Evolutionary conservation across 2,888 invertebrate genomes (phyloP), one percentile per base, ranked within the genome.

Genomic region (Epistrophella euchroma): DNA sequence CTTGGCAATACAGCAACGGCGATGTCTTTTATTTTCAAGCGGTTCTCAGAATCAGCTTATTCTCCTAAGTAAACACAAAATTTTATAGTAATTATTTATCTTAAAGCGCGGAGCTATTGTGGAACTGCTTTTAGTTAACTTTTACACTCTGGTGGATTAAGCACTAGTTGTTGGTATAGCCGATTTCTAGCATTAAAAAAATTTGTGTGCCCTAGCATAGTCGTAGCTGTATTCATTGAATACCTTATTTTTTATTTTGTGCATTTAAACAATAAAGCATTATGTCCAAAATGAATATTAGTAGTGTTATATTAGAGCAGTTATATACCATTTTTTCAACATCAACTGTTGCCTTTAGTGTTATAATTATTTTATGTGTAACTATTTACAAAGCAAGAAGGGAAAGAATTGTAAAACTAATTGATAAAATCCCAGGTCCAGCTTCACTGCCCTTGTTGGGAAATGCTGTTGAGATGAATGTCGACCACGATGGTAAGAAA

Each of bases 401-500:
- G 56, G 90, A 91, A 43, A 90, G 92, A 71, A 89, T 93, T 88
- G 92, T 93, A 52, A 91, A 92, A 85, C 90, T 94, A 72, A 93
- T 94, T 74, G 93, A 93, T 55, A 92, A 93, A 89, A 93, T 95
- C 73, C 94, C 94, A 10, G 95, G 95, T 64, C 95, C 95, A 13
- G 92, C 93, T 1, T 92, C 93, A 4, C 89, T 94, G 70, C 95
- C 95, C 0, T 89, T 95, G 17, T 89, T 95, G 74, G 95, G 95
- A 50, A 92, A 95, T 90, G 93, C 94, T 28, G 92, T 94, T 68
- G 94, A 95, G 89, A 92, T 94, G 88, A 94, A 94, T 90, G 94
- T 94, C 40, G 94, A 94, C 89, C 94, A 94, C 87, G 94, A 94
- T 89, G 94, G 95, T 94, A 90, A 92, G 17, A n/a, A 60, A 17